Evolutionary conservation across 64 coral and sea anemone species (phyloP).

Genomic region (Porites australiensis): DNA sequence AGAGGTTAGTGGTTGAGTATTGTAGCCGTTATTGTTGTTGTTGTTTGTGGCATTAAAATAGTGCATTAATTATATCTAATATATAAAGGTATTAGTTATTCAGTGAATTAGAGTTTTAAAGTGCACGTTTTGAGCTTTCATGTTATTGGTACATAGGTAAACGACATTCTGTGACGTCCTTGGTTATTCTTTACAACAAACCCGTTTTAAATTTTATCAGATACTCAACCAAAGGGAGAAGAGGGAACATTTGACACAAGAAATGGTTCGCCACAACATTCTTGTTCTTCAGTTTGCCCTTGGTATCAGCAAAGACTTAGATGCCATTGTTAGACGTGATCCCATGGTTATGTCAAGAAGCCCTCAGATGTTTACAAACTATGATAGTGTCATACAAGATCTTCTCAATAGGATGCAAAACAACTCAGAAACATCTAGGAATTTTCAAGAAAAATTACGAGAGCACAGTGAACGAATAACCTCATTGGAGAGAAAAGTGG

Average conservation of each 20-base stretch:
- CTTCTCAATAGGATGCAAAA: constrained; percentile 8
- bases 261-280: neutral
- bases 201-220: neutral
- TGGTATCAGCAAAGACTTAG: neutral
- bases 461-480: constrained; percentile 27
- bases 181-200: too few relatives aligned
- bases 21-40: too few relatives aligned
- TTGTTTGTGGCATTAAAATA: too few relatives aligned
- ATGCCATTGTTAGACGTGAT: neutral
- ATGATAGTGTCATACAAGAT: constrained; percentile 16
- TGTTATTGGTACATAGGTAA: too few relatives aligned
- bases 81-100: too few relatives aligned
- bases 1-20: neutral
- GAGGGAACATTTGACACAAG: neutral
- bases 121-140: too few relatives aligned
- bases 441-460: neutral
- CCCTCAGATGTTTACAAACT: constrained; percentile 1
- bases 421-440: neutral
- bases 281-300: neutral
- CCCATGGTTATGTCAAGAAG: neutral
- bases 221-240: constrained; percentile 12
- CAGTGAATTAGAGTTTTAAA: too few relatives aligned
- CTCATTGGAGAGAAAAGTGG: neutral
- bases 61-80: too few relatives aligned
- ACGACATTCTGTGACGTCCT: too few relatives aligned